Conservation (phyloP, 1,140 invertebrate species). For the Aplysia californica region DNA sequence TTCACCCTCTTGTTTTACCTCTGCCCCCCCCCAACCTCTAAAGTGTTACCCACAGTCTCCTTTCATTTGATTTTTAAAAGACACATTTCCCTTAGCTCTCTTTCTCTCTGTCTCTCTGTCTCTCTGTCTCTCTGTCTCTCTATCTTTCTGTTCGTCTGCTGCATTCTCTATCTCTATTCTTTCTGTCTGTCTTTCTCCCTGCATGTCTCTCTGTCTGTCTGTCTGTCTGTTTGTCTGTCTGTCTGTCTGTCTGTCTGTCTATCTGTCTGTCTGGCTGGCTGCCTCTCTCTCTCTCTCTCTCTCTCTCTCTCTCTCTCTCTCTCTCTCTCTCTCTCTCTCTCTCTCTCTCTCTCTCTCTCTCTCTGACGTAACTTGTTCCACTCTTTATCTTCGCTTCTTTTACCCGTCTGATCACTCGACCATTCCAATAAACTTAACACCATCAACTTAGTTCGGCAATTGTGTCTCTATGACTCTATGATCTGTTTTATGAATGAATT, state of each 20-base stretch:
- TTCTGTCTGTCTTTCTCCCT: neutral
- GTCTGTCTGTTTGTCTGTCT: neutral
- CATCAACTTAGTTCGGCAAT: neutral
- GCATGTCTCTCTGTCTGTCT: neutral
- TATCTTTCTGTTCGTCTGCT: neutral
- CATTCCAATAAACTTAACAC: neutral
- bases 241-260: neutral
- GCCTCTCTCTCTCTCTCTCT: slow-evolving; percentile 3
- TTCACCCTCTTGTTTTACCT: neutral
- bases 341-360: neutral
- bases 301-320: slow-evolving; percentile 1
- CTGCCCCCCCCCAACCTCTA: no score
- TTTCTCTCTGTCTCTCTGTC: neutral
- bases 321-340: neutral
- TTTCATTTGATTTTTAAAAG: neutral
- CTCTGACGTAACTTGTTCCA: no score
- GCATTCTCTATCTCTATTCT: neutral
- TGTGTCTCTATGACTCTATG: neutral
- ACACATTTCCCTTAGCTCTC: neutral
- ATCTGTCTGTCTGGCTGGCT: neutral
- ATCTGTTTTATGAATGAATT: neutral
- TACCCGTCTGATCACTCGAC: neutral
- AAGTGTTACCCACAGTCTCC: no score
- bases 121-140: neutral
- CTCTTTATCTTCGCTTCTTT: no score